These are phyloP conservation scores for Gobio occitaniae DNA, from an alignment of 2,797 vertebrate genomes.

Conservation along the genomic window DNA sequence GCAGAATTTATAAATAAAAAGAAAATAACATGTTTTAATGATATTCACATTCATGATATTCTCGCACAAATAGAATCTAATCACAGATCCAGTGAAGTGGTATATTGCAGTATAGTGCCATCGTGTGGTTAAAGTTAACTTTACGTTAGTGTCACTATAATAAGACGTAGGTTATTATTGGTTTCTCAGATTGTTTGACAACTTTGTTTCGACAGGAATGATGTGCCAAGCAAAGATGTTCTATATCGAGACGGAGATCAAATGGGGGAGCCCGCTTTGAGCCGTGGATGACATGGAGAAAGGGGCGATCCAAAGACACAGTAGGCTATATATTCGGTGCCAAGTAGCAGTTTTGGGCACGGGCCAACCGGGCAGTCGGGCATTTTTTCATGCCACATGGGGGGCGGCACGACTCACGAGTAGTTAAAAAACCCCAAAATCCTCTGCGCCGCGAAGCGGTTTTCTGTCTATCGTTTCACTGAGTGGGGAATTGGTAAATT, in stretches of 20 bases:
- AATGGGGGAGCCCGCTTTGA: conserved; percentile 64
- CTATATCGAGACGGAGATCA: conserved; percentile 59
- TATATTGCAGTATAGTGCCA: not conserved
- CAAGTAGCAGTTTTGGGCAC: no score
- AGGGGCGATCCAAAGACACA: not conserved
- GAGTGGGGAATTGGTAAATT: no score
- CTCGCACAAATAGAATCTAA: not conserved
- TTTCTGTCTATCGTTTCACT: no score
- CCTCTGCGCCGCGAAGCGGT: no score
- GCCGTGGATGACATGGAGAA: conserved; percentile 60
- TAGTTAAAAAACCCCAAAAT: no score
- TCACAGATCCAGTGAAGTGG: not conserved
- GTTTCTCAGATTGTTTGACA: conserved; percentile 36
- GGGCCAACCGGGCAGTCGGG: no score
- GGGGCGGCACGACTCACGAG: no score
- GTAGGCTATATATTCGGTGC: no score
- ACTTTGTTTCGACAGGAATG: conserved; percentile 58
- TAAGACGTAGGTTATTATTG: no score
- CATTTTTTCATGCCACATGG: no score
- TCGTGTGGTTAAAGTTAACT: not conserved
- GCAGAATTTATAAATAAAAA: not conserved
- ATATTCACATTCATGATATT: not conserved
- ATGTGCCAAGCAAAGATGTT: conserved; percentile 49
- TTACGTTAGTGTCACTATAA: not conserved
- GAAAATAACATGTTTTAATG: not conserved